phyloP scores from a whole-genome alignment of 2,113 vertebrate genomes.

The Phocoena sinus region DNA sequence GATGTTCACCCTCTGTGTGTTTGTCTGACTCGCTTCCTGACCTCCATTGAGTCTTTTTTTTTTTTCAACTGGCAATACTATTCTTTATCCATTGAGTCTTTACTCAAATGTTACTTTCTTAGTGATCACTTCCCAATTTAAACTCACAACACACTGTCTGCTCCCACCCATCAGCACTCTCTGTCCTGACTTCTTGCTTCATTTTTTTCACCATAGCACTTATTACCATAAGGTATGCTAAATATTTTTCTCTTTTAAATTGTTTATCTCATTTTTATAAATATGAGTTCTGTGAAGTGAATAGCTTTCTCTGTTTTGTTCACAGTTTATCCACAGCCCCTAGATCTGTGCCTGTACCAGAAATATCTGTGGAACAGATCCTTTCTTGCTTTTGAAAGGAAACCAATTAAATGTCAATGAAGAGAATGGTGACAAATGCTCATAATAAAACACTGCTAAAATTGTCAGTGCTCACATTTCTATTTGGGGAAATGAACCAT shows the following conservation, averaged over 20 bases:
- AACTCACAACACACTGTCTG: neutral
- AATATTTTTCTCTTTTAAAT: neutral
- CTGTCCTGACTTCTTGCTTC: neutral
- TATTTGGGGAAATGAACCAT: slow-evolving; percentile 59
- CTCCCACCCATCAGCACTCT: neutral
- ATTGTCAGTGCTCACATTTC: slow-evolving; percentile 35
- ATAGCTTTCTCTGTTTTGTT: neutral
- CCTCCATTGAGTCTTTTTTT: neutral
- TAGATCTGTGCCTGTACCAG: neutral
- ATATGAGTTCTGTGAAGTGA: neutral
- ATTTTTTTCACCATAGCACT: neutral
- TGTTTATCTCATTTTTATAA: neutral
- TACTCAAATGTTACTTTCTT: neutral
- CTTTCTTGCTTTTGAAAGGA: slow-evolving; percentile 51
- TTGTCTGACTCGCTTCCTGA: neutral
- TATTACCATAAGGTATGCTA: neutral
- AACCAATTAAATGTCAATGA: slow-evolving; percentile 53
- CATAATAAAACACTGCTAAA: slow-evolving; percentile 63
- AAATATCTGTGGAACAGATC: slow-evolving; percentile 31
- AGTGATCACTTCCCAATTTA: neutral
- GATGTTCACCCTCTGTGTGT: neutral
- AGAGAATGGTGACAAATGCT: slow-evolving; percentile 37
- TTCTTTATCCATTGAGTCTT: neutral
- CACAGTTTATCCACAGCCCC: neutral
- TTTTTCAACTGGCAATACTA: too few relatives aligned